Evolutionary conservation across 2,113 vertebrate species (phyloP), one percentile per base, ranked within the genome.

Genomic region (Aspiorhynchus laticeps): DNA sequence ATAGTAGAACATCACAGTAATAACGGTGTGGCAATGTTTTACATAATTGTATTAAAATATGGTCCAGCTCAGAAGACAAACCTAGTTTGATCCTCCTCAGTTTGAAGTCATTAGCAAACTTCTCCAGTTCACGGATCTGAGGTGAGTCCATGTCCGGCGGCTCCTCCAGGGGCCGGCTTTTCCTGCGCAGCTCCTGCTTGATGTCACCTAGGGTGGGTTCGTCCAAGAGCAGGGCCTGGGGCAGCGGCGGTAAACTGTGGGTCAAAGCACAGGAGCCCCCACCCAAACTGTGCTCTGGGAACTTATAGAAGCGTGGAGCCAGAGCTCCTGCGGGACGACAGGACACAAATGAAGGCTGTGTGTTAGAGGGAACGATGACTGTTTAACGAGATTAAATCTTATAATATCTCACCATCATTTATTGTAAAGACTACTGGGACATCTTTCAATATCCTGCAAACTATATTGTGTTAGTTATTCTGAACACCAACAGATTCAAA

Each of bases 71-170:
- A 33, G 38, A 36, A 31, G 59, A 83, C 90, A 77, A 21, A 99
- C 98, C 98, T 46, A 99, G 94, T 92, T 99, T 98, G 92, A 99
- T 99, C 91, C 98, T 96, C 79, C 98, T 95, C 91, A 99, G 94
- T 94, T 99, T 99, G 88, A 99, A 99, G 88, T 99, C 97, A 0
- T 98, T 99, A 87, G 98, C 98, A 86, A 99, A 99, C 89, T 97
- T 98, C 92, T 99, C 98, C 90, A 99, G 94, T 83, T 99, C 98
- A 87, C 97, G 94, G 84, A 99, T 99, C 93, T 99, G 98, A 0
- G 97, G 98, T 38, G 98, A 98, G 91, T 99, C 97, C 96, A 98
- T 97, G 87, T 97, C 95, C 0, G 96, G 91, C 0, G 95, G 95
- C 1, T 99, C 97, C 33, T 99, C 98, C 0, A 92, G 89, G 2